Percentiles rank a stretch among this genome's conserved stretches.
These are phyloP conservation scores for Rissa tridactyla DNA, from an alignment of 2,113 vertebrate species.

Conservation along the genomic window DNA sequence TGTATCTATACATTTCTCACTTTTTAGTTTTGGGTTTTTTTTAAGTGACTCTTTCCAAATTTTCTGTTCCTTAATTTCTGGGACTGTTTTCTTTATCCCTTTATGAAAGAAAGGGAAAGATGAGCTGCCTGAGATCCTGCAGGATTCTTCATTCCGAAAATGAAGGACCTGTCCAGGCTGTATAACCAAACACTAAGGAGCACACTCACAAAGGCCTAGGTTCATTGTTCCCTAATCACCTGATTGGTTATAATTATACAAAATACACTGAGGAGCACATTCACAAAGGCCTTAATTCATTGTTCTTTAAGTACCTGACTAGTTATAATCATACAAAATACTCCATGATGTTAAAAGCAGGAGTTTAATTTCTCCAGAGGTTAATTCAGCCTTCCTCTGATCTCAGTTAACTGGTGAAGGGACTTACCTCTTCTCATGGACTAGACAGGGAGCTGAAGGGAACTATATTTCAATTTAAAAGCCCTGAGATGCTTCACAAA, in stretches of 20 bases:
- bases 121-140: neutral
- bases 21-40: neutral
- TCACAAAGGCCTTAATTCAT: neutral
- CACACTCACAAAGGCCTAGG: neutral
- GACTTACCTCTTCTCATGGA: neutral
- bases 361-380: neutral
- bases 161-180: neutral
- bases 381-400: neutral
- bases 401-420: neutral
- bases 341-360: neutral
- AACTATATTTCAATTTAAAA: neutral
- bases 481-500: neutral
- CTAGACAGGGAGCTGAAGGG: neutral
- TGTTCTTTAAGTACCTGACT: neutral
- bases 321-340: neutral
- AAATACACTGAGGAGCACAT: neutral
- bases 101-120: neutral
- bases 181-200: neutral
- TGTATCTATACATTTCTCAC: fast-evolving
- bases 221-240: neutral
- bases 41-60: neutral
- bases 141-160: neutral
- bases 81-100: neutral
- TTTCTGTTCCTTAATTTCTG: neutral
- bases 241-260: neutral